Evolutionary conservation across 2,888 invertebrate genomes (phyloP).

Genomic region (Drosophila birchii): DNA sequence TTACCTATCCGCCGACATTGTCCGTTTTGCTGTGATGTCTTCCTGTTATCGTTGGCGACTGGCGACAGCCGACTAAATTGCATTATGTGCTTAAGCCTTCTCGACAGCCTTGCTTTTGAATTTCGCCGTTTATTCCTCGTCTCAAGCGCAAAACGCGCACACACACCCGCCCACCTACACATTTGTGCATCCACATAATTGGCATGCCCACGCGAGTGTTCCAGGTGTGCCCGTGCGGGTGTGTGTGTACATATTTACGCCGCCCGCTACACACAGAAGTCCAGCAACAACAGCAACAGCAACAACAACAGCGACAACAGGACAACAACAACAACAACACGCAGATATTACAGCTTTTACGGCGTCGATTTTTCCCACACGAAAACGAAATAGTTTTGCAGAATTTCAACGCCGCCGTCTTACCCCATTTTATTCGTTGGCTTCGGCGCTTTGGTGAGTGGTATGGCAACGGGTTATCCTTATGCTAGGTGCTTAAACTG

Average conservation of each 20-base stretch:
- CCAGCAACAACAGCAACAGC: slow-evolving; percentile 35
- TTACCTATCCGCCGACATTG: slow-evolving; percentile 46
- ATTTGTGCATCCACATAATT: slow-evolving; percentile 32
- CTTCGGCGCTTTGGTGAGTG: slow-evolving; percentile 49
- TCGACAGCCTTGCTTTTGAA: slow-evolving; percentile 72
- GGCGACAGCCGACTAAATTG: slow-evolving; percentile 66
- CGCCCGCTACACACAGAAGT: slow-evolving; percentile 61
- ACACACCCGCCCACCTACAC: slow-evolving; percentile 25
- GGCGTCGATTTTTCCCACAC: slow-evolving; percentile 77
- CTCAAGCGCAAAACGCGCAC: slow-evolving; percentile 54
- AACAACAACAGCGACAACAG: slow-evolving; percentile 29
- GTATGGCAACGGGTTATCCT: slow-evolving; percentile 51
- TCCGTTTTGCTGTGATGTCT: slow-evolving; percentile 20
- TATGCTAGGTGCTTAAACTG: slow-evolving; percentile 60
- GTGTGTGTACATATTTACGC: slow-evolving; percentile 62
- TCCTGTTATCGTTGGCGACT: slow-evolving; percentile 44
- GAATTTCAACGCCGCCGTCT: slow-evolving; percentile 33
- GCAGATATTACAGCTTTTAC: slow-evolving; percentile 44
- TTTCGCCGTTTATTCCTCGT: slow-evolving; percentile 44
- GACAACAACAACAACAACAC: slow-evolving; percentile 28
- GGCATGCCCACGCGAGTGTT: slow-evolving; percentile 53
- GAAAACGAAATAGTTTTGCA: slow-evolving; percentile 24
- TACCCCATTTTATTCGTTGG: slow-evolving; percentile 66
- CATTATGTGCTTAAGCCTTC: slow-evolving; percentile 76
- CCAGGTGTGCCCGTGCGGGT: slow-evolving; percentile 10